A percentile compares a stretch with the other conserved stretches of the same genome.
These are phyloP conservation scores for Pogoniulus pusillus DNA, from an alignment of 2,797 vertebrate genomes.

Conservation along the genomic window DNA sequence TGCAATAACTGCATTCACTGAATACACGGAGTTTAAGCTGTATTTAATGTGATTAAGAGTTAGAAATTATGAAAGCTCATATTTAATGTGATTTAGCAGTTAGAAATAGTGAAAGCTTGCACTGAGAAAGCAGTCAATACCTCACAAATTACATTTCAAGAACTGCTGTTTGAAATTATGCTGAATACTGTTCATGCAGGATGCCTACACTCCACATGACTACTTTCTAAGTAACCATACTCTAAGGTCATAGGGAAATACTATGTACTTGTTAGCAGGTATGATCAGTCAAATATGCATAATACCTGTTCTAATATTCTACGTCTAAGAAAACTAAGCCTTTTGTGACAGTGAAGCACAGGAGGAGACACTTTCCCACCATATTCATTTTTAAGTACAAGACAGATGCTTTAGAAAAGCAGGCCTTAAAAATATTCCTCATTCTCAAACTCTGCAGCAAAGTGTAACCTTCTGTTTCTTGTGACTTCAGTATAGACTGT, in stretches of 20 bases:
- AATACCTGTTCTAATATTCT: not conserved
- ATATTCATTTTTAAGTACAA: not conserved
- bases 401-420: not conserved
- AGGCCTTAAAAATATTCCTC: not conserved
- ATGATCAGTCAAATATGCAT: not conserved
- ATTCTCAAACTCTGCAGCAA: not conserved
- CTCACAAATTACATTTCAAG: not conserved
- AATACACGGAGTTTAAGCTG: not conserved
- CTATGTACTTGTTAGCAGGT: not conserved
- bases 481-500: not conserved
- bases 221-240: not conserved
- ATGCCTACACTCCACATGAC: not conserved
- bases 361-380: not conserved
- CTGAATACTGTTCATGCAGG: not conserved
- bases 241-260: not conserved
- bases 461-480: not conserved
- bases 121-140: not conserved
- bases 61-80: not conserved
- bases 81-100: not conserved
- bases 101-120: not conserved
- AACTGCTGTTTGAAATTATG: not conserved
- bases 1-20: not conserved
- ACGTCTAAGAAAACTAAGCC: not conserved
- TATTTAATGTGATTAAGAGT: not conserved
- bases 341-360: not conserved